Evolutionary conservation across 1,140 invertebrate species (phyloP).

Genomic region (Pseudomyrmex pallidus): DNA sequence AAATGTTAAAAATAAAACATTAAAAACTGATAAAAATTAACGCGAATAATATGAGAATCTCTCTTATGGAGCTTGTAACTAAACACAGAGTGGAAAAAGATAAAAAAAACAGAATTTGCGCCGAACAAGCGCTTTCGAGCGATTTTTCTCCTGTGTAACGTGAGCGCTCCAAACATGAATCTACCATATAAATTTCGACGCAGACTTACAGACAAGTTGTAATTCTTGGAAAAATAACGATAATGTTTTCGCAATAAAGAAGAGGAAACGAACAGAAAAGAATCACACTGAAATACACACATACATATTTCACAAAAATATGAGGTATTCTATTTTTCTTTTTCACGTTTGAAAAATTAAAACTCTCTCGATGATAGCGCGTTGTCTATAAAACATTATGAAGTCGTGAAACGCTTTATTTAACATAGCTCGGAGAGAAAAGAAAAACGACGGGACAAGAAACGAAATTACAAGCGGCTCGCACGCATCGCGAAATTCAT

Average conservation of each 20-base stretch:
- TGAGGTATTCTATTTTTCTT: not conserved
- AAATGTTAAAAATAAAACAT: too few relatives aligned
- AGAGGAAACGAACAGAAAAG: not conserved
- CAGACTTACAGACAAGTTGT: conserved; percentile 21
- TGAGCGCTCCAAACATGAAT: conserved; percentile 8
- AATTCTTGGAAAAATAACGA: conserved; percentile 22
- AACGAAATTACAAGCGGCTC: conserved; percentile 5
- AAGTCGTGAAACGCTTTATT: conserved; percentile 12
- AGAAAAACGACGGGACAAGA: not conserved
- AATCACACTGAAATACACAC: not conserved
- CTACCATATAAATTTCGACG: conserved; percentile 21
- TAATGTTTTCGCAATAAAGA: conserved; percentile 2
- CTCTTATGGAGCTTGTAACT: too few relatives aligned
- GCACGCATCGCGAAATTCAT: conserved; percentile 27
- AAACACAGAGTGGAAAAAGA: not conserved
- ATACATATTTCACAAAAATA: not conserved
- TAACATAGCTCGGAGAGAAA: not conserved
- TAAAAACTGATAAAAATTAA: conserved; percentile 3
- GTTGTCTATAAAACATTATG: not conserved
- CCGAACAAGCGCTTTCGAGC: conserved; percentile 34
- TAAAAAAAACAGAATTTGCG: conserved; percentile 4
- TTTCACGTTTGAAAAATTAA: not conserved
- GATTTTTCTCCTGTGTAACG: conserved; percentile 48
- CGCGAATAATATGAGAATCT: conserved; percentile 5
- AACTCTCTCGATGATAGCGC: too few relatives aligned